Conservation (phyloP, 92 coral and sea anemone species). For the Porites lobata region DNA sequence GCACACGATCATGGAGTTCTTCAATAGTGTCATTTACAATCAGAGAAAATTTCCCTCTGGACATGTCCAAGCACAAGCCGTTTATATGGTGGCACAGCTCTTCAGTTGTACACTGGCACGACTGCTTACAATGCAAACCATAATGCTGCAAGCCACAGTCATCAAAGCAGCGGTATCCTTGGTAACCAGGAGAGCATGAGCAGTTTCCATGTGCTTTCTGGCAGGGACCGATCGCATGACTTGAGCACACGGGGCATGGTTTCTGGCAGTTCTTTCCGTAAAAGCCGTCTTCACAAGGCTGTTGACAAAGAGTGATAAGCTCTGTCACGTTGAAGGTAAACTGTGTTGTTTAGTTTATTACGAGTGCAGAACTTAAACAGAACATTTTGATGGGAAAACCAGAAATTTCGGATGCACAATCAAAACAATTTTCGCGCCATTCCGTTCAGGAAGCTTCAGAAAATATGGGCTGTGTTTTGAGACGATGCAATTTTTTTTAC, state of each 20-base stretch:
- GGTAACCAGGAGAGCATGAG: constrained; percentile 90
- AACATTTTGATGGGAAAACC: no score
- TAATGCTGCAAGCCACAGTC: constrained; percentile 75
- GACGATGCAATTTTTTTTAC: no score
- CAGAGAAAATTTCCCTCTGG: constrained; percentile 68
- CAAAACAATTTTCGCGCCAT: no score
- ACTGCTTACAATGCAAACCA: constrained; percentile 69
- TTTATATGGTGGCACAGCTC: constrained; percentile 87
- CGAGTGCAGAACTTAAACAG: no score
- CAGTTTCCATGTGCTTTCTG: constrained; percentile 92
- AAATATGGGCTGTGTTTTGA: no score
- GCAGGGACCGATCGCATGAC: constrained; percentile 90
- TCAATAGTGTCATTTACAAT: constrained; percentile 66
- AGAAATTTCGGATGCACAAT: no score
- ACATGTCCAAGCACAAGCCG: constrained; percentile 79
- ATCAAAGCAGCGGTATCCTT: constrained; percentile 88
- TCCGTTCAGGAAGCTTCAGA: no score
- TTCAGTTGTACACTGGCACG: constrained; percentile 68
- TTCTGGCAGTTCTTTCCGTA: constrained; percentile 84
- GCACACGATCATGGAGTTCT: constrained; percentile 64
- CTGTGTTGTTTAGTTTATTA: no score
- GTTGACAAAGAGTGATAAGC: not conserved
- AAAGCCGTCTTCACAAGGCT: constrained; percentile 91
- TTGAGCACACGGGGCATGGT: constrained; percentile 87
- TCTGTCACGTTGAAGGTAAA: not conserved